phyloP scores from a whole-genome alignment of 2,797 vertebrate species.

The Alectoris magna region DNA sequence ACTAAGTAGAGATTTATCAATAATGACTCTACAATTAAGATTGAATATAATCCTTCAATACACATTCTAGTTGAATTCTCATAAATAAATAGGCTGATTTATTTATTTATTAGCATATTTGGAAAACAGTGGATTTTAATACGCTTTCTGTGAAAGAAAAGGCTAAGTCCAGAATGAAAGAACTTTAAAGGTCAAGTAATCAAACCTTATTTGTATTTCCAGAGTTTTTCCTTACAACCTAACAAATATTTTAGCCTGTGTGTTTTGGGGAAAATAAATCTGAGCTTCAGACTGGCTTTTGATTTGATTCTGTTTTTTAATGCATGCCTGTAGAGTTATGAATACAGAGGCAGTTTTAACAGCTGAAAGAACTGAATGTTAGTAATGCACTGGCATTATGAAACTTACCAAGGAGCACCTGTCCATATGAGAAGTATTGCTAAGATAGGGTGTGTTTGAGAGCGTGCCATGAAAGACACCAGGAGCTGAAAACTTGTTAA shows the following conservation, averaged over 20 bases:
- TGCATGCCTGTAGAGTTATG: not conserved
- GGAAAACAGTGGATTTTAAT: not conserved
- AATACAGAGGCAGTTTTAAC: not conserved
- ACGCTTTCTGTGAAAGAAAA: not conserved
- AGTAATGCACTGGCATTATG: not conserved
- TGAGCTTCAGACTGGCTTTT: not conserved
- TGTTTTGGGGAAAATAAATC: not conserved
- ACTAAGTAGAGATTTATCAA: not conserved
- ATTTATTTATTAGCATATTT: not conserved
- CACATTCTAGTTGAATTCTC: not conserved
- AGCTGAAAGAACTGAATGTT: not conserved
- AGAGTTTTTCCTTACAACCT: not conserved
- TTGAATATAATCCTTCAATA: not conserved
- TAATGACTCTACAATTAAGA: not conserved
- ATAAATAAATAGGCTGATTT: not conserved
- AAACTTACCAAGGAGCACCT: not conserved
- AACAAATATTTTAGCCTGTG: not conserved
- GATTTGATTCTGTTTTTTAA: not conserved
- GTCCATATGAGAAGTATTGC: not conserved
- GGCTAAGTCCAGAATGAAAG: not conserved
- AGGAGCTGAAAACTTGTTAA: not conserved
- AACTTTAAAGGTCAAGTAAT: not conserved
- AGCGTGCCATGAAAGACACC: not conserved
- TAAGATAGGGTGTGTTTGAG: not conserved
- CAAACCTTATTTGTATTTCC: not conserved